Evolutionary conservation across 2,888 invertebrate species (phyloP).

Genomic region (Cenopis cana): DNA sequence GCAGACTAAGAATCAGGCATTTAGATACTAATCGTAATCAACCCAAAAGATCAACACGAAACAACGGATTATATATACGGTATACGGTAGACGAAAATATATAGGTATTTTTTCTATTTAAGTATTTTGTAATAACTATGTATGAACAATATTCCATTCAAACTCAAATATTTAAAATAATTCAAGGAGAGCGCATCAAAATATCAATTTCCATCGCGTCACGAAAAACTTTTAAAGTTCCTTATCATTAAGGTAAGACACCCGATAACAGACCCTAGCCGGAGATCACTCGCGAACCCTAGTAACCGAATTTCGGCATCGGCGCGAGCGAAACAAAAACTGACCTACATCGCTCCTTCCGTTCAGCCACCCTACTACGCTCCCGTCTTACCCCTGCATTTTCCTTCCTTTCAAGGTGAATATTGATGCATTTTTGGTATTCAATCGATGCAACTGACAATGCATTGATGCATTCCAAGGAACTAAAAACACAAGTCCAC

Average conservation of each 20-base stretch:
- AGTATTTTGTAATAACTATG: not conserved
- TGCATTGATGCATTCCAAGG: slow-evolving; percentile 1
- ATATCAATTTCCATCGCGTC: not conserved
- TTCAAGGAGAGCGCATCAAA: not conserved
- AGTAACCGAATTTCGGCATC: slow-evolving; percentile 83
- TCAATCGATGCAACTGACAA: slow-evolving; percentile 19
- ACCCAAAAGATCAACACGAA: too few species aligned
- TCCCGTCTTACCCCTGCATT: slow-evolving; percentile 68
- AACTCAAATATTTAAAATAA: not conserved
- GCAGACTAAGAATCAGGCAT: not conserved
- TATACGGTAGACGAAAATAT: not conserved
- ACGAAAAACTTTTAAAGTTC: not conserved
- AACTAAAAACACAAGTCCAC: not conserved
- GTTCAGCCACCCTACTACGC: slow-evolving; percentile 83
- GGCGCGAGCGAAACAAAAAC: slow-evolving; percentile 81
- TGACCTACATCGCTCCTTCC: slow-evolving; percentile 84
- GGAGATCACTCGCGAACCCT: slow-evolving; percentile 63
- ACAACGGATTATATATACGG: too few species aligned
- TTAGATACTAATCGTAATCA: too few species aligned
- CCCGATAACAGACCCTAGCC: slow-evolving; percentile 57
- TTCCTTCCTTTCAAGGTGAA: slow-evolving; percentile 72
- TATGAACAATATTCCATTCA: not conserved
- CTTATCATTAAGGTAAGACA: slow-evolving; percentile 50
- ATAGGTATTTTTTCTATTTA: not conserved
- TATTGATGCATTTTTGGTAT: slow-evolving; percentile 43